Evolutionary conservation across 2,797 vertebrate species (phyloP), one percentile per base, ranked within the genome.

Genomic region (Danio tinwini): DNA sequence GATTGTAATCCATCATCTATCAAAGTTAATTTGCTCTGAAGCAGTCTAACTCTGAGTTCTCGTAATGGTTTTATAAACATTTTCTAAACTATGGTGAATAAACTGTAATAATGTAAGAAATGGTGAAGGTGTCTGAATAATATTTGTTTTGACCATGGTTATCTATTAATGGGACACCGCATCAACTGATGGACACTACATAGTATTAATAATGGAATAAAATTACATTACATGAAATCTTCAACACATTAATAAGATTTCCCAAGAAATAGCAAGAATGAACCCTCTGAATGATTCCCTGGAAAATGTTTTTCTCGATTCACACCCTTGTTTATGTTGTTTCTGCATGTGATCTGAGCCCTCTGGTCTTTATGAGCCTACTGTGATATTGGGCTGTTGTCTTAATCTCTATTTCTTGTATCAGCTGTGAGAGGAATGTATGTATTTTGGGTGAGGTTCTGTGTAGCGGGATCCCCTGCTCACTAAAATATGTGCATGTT

Each of bases 321-420:
- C 55, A 70, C 76, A n/a, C 70, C 76, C 64, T 7, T 61, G 55
- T 78, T 42, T 19, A 19, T 73, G 13, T 61, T 74, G 21, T 74
- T 74, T 49, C 13, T 73, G 44, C 45, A 10, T 76, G 62, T n/a
- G 9, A 76, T 42, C 74, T 62, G 21, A 74, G 5, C 10, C 11
- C 49, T 17, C 12, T n/a, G 13, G 45, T 29, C 61, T 19, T 47
- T 16, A 17, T 17, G n/a, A 44, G 17, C 65, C 53, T 50, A 45
- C 65, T 70, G 53, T 69, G 75, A 69, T 76, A 1, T 40, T 47
- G 29, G 9, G 10, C 19, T 76, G 63, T 55, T 55, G 50, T 64
- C 16, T 53, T 64, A 53, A 64, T 64, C 74, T 75, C 37, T 29
- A 4, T 45, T 29, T 67, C 63, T 67, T 58, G 21, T 56, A 77